Conservation (phyloP, 2,797 vertebrate species). For the Scleropages formosus region DNA sequence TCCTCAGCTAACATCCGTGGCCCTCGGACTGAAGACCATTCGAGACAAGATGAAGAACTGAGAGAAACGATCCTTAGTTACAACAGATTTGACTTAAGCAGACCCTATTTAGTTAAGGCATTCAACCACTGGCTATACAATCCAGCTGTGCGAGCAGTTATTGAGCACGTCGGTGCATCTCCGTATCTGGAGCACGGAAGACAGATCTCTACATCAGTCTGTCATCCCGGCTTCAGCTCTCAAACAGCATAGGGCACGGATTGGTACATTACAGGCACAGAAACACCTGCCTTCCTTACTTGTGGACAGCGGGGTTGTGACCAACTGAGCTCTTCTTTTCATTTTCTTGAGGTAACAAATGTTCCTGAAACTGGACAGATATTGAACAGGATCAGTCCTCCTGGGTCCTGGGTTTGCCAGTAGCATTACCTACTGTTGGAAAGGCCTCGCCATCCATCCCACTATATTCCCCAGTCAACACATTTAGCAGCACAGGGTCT, state of each 20-base stretch:
- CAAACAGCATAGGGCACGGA: too few species aligned
- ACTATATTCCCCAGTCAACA: slow-evolving; percentile 44
- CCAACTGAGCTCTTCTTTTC: slow-evolving; percentile 55
- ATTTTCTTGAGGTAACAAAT: slow-evolving; percentile 75
- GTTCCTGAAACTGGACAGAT: slow-evolving; percentile 71
- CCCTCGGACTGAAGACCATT: slow-evolving; percentile 57
- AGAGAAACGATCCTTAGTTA: slow-evolving; percentile 4
- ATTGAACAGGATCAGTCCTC: slow-evolving; percentile 64
- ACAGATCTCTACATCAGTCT: too few species aligned
- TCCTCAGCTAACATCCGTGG: slow-evolving; percentile 64
- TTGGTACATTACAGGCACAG: too few species aligned
- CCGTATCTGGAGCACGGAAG: neutral
- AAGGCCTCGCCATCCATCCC: neutral
- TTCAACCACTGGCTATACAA: neutral
- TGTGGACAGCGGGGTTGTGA: slow-evolving; percentile 52
- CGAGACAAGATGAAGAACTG: slow-evolving; percentile 30
- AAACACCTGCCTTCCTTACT: neutral
- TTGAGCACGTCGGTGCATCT: neutral
- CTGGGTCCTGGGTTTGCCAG: slow-evolving; percentile 66
- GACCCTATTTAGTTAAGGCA: neutral
- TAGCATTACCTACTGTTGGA: slow-evolving; percentile 54
- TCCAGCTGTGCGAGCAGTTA: neutral
- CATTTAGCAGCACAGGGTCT: slow-evolving; percentile 54
- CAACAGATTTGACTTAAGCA: neutral
- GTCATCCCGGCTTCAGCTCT: too few species aligned